A percentile compares a stretch with the other conserved stretches of the same genome.
Conservation (phyloP, 2,113 vertebrate species). For the Archilochus colubris region DNA sequence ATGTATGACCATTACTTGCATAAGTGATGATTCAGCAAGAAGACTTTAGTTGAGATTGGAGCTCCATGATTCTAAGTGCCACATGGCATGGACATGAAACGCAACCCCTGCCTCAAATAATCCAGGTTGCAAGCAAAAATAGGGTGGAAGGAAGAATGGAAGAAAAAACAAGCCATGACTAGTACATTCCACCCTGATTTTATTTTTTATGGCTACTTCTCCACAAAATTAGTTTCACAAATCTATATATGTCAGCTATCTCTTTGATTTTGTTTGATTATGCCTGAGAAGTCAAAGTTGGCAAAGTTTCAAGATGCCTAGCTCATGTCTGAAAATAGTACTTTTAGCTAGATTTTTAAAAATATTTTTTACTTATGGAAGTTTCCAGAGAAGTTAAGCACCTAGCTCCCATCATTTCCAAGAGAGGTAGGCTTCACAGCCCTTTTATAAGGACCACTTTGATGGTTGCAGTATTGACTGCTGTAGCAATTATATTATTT, state of each 20-base stretch:
- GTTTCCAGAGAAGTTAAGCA: not conserved
- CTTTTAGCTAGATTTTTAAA: not conserved
- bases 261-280: not conserved
- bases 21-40: not conserved
- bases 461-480: not conserved
- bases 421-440: not conserved
- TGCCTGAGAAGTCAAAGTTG: not conserved
- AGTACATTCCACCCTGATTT: not conserved
- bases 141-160: not conserved
- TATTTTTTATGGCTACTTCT: not conserved
- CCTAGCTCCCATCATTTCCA: not conserved
- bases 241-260: not conserved
- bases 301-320: not conserved
- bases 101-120: not conserved
- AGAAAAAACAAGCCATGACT: not conserved
- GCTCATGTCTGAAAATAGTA: not conserved
- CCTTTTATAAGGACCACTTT: not conserved
- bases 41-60: not conserved
- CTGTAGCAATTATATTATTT: not conserved
- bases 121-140: not conserved
- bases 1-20: not conserved
- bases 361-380: fast-evolving
- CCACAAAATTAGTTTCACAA: not conserved
- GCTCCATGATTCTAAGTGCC: not conserved
- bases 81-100: not conserved